Evolutionary conservation across 2,113 vertebrate species (phyloP).

Genomic region (Vidua chalybeata): DNA sequence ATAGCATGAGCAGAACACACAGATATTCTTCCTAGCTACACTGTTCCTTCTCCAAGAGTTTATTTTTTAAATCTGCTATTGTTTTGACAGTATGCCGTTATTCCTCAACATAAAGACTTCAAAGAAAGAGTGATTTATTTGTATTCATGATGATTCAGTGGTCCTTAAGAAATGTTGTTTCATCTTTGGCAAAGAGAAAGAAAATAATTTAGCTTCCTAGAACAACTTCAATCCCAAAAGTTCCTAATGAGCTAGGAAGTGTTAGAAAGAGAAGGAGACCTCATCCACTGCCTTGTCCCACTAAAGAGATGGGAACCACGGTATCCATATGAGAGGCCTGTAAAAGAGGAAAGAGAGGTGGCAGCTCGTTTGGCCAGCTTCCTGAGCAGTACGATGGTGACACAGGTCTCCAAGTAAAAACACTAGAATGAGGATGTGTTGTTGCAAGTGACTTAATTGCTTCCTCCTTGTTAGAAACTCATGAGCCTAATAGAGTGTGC

Average conservation of each 20-base stretch:
- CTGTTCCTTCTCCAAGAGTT: neutral
- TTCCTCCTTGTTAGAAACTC: neutral
- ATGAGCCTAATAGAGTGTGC: rapidly evolving
- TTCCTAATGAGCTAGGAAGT: neutral
- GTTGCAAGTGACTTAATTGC: neutral
- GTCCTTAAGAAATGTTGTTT: neutral
- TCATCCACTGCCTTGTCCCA: neutral
- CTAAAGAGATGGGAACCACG: neutral
- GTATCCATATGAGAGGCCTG: neutral
- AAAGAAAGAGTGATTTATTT: neutral
- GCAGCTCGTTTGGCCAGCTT: neutral
- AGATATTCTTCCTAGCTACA: neutral
- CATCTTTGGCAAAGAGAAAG: neutral
- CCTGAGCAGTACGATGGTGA: rapidly evolving
- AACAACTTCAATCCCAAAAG: neutral
- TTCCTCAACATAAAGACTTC: neutral
- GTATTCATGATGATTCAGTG: neutral
- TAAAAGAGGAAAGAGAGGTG: neutral
- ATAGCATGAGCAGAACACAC: neutral
- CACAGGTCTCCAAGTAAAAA: neutral
- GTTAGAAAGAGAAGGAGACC: neutral
- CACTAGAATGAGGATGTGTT: neutral
- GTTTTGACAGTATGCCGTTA: neutral
- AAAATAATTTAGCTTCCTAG: neutral
- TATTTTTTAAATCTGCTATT: neutral